Base-by-base conservation (phyloP, 2,797 vertebrate species). In the Crocidura indochinensis region DNA sequence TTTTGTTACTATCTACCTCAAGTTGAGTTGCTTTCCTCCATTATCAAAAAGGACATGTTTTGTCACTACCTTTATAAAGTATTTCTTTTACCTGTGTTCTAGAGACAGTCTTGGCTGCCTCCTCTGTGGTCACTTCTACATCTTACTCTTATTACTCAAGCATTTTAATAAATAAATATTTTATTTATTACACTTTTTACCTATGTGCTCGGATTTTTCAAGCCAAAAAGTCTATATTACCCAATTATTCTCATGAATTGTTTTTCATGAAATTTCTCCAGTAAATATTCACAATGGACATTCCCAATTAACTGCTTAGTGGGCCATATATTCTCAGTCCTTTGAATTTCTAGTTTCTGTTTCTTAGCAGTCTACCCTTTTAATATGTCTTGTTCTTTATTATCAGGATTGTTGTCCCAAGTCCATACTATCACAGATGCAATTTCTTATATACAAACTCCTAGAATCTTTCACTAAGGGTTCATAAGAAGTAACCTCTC, bases 241-340 rank as follows among this genome's bases (percentile, higher is more conserved):
- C 64, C 29, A 49, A 74, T 27, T 31, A 26, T 73, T 84, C 60
- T 62, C 78, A 76, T 80, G 38, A 91, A 44, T 24, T 49, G 73
- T 38, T 74, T 68, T 79, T n/a, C 77, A 20, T 20, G 3, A 31
- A 56, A 73, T 53, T 38, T 87, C 47, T 82, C 38, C 69, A 29
- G 0, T 10, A 15, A 74, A 27, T 64, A 44, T 62, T 53, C n/a
- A 80, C 26, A 44, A 10, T 31, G 8, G 8, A 44, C 20, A 20
- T 62, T 73, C 74, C 82, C 31, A 46, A n/a, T 26, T 27, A 46
- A 14, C 22, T 89, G 31, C 75, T 64, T 81, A 31, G 38, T 29
- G 31, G 64, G 15, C 64, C 53, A 38, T 71, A 10, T 24, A 19
- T 73, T 38, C 31, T 83, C 44, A 80, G 1, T 17, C 5, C 49